These are phyloP conservation scores for Forbesichthys papilliferus DNA, from an alignment of 2,113 vertebrate genomes.

Conservation along the genomic window DNA sequence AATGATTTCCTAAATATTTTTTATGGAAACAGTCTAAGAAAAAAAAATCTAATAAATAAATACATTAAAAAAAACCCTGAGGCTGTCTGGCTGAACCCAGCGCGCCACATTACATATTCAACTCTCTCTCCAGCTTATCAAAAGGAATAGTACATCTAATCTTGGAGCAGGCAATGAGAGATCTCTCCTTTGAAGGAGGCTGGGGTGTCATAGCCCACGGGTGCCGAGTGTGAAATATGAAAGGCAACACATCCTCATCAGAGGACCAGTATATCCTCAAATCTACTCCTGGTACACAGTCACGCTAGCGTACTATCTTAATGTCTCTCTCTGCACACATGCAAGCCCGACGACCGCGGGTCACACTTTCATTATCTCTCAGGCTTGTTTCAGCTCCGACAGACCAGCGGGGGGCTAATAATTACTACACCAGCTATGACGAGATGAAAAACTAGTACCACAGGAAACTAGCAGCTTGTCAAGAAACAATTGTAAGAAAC, in stretches of 20 bases:
- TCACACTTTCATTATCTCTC: slow-evolving; percentile 43
- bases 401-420: slow-evolving; percentile 16
- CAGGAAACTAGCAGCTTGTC: too few species aligned
- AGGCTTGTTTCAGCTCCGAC: slow-evolving; percentile 27
- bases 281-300: neutral
- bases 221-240: slow-evolving; percentile 45
- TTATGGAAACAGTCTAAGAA: too few species aligned
- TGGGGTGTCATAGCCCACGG: slow-evolving; percentile 22
- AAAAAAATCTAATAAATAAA: too few species aligned
- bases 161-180: slow-evolving; percentile 12
- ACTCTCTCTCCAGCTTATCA: slow-evolving; percentile 38
- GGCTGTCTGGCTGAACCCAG: slow-evolving; percentile 2
- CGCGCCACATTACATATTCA: slow-evolving; percentile 24
- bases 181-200: slow-evolving; percentile 32
- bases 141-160: slow-evolving; percentile 46
- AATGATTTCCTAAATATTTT: neutral
- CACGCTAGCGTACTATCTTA: too few species aligned
- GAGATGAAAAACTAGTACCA: too few species aligned
- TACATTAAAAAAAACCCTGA: too few species aligned
- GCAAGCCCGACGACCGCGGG: slow-evolving; percentile 16
- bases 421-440: slow-evolving; percentile 25
- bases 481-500: too few species aligned
- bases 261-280: slow-evolving; percentile 14
- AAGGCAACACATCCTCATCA: slow-evolving; percentile 57
- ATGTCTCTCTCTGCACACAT: neutral